Conservation (phyloP, 2,888 invertebrate species). For the Rotaria socialis region DNA sequence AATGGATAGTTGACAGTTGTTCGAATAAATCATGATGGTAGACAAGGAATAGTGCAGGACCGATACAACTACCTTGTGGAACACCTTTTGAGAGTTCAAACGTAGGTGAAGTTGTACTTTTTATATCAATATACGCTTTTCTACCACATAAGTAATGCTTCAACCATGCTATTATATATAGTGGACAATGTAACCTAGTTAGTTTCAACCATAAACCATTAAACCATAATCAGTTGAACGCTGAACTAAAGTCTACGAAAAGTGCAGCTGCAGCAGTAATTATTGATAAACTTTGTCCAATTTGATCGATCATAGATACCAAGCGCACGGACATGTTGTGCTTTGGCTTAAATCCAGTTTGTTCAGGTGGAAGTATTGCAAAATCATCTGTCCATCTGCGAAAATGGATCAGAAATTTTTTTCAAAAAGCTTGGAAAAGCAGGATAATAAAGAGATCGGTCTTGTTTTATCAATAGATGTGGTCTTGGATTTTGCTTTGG, state of each 20-base stretch:
- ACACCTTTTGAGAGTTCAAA: not conserved
- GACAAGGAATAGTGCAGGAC: not conserved
- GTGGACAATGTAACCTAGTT: no score
- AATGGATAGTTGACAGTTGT: not conserved
- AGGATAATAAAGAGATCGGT: not conserved
- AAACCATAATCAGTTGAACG: no score
- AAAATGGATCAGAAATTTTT: not conserved
- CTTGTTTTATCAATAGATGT: not conserved
- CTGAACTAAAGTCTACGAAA: no score
- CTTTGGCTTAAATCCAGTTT: not conserved
- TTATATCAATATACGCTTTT: no score
- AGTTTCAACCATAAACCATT: no score
- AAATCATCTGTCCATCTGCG: not conserved
- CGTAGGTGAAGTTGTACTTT: not conserved
- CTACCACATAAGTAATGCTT: no score
- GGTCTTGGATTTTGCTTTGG: not conserved
- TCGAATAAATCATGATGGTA: not conserved
- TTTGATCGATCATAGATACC: not conserved
- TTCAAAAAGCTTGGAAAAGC: constrained; percentile 10
- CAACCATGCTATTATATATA: no score
- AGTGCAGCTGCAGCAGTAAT: no score
- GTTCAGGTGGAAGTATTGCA: not conserved
- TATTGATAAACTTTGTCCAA: no score
- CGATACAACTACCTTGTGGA: not conserved
- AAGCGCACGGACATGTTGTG: not conserved